Evolutionary conservation across 2,797 vertebrate genomes (phyloP).

Genomic region (Acropternis orthonyx): DNA sequence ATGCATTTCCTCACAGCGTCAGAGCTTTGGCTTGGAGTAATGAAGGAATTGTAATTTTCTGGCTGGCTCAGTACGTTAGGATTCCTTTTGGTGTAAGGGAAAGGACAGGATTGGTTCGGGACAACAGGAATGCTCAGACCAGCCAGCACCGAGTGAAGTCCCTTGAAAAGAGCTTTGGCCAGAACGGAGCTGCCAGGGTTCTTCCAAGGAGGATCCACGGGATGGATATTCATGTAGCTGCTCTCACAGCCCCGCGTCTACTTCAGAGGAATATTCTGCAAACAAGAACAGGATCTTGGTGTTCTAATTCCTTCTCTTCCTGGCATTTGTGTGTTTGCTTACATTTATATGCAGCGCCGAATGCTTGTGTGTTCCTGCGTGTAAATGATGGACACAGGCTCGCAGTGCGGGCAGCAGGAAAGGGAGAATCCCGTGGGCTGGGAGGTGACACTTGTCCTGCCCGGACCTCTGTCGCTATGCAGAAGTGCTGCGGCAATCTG

Average conservation of each 20-base stretch:
- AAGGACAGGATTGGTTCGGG: neutral
- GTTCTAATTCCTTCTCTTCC: neutral
- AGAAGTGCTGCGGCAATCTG: conserved; percentile 48
- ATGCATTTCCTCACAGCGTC: neutral
- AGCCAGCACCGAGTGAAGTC: neutral
- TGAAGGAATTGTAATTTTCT: neutral
- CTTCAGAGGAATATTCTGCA: neutral
- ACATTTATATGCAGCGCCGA: accelerated
- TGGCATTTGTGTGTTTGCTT: neutral
- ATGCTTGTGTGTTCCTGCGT: neutral
- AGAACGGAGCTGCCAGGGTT: neutral
- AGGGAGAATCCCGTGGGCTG: neutral
- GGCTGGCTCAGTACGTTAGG: neutral
- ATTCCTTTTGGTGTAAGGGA: neutral
- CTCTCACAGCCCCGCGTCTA: neutral
- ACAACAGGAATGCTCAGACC: neutral
- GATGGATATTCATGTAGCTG: neutral
- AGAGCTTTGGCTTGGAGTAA: neutral
- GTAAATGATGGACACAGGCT: neutral
- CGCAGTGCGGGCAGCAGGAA: neutral
- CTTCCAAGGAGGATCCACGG: neutral
- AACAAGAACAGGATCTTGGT: neutral
- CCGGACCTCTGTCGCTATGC: conserved; percentile 52
- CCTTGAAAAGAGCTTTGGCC: neutral
- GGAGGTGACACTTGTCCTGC: conserved; percentile 21